phyloP scores from a whole-genome alignment of 2,797 vertebrate genomes.

The Lemur catta region DNA sequence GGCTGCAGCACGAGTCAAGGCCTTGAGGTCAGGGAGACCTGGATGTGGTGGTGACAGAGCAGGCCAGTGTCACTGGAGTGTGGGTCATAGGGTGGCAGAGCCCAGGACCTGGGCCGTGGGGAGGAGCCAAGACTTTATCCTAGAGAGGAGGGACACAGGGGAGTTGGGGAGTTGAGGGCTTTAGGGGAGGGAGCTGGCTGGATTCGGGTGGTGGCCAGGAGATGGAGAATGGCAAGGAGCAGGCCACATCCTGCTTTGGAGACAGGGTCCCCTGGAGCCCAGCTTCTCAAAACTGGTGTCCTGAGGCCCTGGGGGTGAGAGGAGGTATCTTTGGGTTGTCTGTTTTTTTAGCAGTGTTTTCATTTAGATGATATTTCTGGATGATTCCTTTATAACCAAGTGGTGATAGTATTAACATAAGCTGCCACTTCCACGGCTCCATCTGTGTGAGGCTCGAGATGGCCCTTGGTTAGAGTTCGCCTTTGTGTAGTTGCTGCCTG shows the following conservation, averaged over 20 bases:
- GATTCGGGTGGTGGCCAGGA: not conserved
- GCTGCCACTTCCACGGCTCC: not conserved
- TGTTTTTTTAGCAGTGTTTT: conserved; percentile 20
- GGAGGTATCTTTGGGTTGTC: not conserved
- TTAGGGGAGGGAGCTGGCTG: not conserved
- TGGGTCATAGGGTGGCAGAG: not conserved
- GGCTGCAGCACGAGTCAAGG: not conserved
- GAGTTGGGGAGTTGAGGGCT: too few species aligned
- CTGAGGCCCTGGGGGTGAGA: not conserved
- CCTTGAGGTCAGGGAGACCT: not conserved
- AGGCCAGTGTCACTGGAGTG: not conserved
- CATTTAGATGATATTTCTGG: not conserved
- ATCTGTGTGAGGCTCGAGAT: not conserved
- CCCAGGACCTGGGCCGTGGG: not conserved
- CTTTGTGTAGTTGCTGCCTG: not conserved
- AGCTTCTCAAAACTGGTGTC: not conserved
- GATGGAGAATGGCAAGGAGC: not conserved
- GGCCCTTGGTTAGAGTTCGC: not conserved
- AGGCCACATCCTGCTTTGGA: not conserved
- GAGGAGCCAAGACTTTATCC: not conserved
- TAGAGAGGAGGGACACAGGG: not conserved
- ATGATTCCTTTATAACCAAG: not conserved
- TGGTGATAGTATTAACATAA: not conserved
- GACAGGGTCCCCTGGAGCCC: not conserved
- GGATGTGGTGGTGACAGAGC: not conserved